These are phyloP conservation scores for Diaperis boleti DNA, from an alignment of 2,888 invertebrate genomes.

Conservation along the genomic window DNA sequence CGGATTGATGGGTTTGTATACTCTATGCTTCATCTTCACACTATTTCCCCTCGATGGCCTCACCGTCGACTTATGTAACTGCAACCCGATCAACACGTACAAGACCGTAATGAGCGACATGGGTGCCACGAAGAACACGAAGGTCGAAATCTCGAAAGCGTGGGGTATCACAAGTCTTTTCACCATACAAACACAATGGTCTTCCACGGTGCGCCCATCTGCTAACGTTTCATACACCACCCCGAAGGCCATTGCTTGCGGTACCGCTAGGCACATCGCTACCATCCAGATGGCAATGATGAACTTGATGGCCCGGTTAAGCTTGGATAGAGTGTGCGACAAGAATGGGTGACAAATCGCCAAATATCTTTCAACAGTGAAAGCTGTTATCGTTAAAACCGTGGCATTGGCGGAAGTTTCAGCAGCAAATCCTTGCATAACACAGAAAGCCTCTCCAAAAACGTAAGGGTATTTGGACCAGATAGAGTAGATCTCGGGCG, in stretches of 20 bases:
- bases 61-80: slow-evolving; percentile 62
- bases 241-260: slow-evolving; percentile 86
- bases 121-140: slow-evolving; percentile 72
- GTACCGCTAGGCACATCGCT: slow-evolving; percentile 79
- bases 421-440: slow-evolving; percentile 76
- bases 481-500: slow-evolving; percentile 78
- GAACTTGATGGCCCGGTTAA: slow-evolving; percentile 84
- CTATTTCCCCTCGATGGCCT: slow-evolving; percentile 60
- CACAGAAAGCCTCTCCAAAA: slow-evolving; percentile 82
- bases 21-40: slow-evolving; percentile 60
- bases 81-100: slow-evolving; percentile 68
- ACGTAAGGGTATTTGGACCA: slow-evolving; percentile 80
- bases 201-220: slow-evolving; percentile 54
- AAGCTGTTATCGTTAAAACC: slow-evolving; percentile 88
- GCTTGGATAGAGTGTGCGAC: slow-evolving; percentile 85
- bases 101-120: slow-evolving; percentile 72
- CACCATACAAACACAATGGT: slow-evolving; percentile 61
- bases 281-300: slow-evolving; percentile 81
- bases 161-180: slow-evolving; percentile 64
- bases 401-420: slow-evolving; percentile 91
- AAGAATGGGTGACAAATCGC: slow-evolving; percentile 89
- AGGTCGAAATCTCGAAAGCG: slow-evolving; percentile 69
- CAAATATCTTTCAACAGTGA: slow-evolving; percentile 89
- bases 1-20: slow-evolving; percentile 52
- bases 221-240: slow-evolving; percentile 67